phyloP scores from a whole-genome alignment of 1,140 invertebrate genomes.

The Vanessa tameamea region DNA sequence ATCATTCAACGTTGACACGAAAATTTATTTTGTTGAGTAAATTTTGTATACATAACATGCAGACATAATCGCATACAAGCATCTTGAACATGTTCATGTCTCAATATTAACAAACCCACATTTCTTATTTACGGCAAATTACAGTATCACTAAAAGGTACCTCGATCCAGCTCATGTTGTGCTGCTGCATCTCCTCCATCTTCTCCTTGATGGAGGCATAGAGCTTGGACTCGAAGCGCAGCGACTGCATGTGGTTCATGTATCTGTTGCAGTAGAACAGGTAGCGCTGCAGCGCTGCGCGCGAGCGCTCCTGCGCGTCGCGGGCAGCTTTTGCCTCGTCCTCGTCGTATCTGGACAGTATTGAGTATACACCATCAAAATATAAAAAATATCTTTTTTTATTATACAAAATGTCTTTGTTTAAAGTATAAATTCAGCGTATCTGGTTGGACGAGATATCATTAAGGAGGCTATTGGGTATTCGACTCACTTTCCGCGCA shows the following conservation, averaged over 20 bases:
- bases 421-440: not conserved
- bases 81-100: not conserved
- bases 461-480: too few species aligned
- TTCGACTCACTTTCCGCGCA: too few species aligned
- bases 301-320: conserved; percentile 96
- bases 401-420: not conserved
- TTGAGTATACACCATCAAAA: too few species aligned
- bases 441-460: too few species aligned
- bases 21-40: too few species aligned
- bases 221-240: conserved; percentile 98
- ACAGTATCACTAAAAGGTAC: conserved; percentile 72
- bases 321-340: conserved; percentile 97
- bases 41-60: too few species aligned
- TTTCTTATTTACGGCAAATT: not conserved
- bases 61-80: not conserved
- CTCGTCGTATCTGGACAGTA: conserved; percentile 89
- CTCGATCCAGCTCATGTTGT: conserved; percentile 99
- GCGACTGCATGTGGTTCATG: conserved; percentile 99
- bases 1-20: too few species aligned
- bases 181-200: conserved; percentile 99
- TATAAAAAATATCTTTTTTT: not conserved
- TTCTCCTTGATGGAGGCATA: conserved; percentile 97
- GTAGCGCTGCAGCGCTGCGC: conserved; percentile 95
- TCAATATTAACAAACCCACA: not conserved
- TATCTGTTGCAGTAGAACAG: conserved; percentile 99